Evolutionary conservation across 2,797 vertebrate genomes (phyloP).

Genomic region (Anguilla marmorata): DNA sequence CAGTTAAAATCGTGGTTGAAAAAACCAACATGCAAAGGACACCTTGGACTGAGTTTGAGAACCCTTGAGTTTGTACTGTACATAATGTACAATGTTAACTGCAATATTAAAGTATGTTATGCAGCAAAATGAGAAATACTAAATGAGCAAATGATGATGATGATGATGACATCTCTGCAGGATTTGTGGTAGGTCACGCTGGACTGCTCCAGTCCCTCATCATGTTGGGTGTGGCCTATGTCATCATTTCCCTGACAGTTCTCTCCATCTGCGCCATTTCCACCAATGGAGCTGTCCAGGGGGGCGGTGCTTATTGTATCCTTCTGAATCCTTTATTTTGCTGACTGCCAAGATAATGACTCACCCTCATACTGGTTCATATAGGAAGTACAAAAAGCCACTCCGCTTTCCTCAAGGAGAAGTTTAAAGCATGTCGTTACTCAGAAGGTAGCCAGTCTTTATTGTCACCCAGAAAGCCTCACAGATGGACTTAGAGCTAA

Average conservation of each 20-base stretch:
- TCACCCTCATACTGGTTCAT: not conserved
- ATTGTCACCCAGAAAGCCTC: not conserved
- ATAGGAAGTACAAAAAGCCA: not conserved
- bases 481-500: not conserved
- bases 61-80: not conserved
- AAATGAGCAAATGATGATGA: not conserved
- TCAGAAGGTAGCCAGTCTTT: not conserved
- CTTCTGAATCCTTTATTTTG: slow-evolving; percentile 40
- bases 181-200: slow-evolving; percentile 68
- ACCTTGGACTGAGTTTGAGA: not conserved
- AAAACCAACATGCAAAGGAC: not conserved
- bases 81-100: not conserved
- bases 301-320: slow-evolving; percentile 75
- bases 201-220: slow-evolving; percentile 68
- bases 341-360: slow-evolving; percentile 4
- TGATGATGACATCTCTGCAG: slow-evolving; percentile 43
- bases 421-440: not conserved
- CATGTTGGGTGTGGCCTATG: slow-evolving; percentile 71
- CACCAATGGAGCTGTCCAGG: slow-evolving; percentile 71
- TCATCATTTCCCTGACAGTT: slow-evolving; percentile 69
- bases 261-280: slow-evolving; percentile 74
- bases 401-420: not conserved
- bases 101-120: not conserved
- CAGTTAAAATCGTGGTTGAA: not conserved
- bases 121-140: not conserved